Conservation (phyloP, 2,888 invertebrate genomes). For the Steinernema scapterisci region DNA sequence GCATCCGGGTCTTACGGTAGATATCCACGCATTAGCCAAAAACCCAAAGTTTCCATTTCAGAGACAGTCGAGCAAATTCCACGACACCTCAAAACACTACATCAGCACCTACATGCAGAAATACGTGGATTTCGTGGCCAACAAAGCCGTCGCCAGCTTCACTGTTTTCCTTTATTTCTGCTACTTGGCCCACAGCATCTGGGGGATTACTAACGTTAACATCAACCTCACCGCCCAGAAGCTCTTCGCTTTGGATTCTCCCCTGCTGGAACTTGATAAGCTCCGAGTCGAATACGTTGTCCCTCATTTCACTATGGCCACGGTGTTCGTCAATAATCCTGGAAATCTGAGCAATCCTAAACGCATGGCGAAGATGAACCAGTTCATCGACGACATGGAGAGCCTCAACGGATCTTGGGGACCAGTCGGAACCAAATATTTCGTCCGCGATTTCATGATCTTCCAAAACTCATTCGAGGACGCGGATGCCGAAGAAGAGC, state of each 20-base stretch:
- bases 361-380: constrained; percentile 53
- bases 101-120: constrained; percentile 53
- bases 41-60: constrained; percentile 38
- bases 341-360: constrained; percentile 54
- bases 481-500: constrained; percentile 47
- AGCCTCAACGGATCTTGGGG: constrained; percentile 54
- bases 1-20: constrained; percentile 1
- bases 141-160: constrained; percentile 51
- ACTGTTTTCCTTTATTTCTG: constrained; percentile 55
- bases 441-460: constrained; percentile 60
- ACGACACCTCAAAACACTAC: constrained; percentile 63
- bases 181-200: constrained; percentile 59
- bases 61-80: constrained; percentile 65
- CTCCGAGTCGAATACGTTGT: constrained; percentile 61
- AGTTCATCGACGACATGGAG: constrained; percentile 63
- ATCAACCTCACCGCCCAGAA: constrained; percentile 64
- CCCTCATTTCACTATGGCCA: constrained; percentile 59
- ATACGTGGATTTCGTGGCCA: constrained; percentile 50
- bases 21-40: not conserved
- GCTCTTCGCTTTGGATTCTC: constrained; percentile 62
- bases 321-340: constrained; percentile 55
- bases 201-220: constrained; percentile 62
- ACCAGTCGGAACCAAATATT: constrained; percentile 59
- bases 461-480: constrained; percentile 54
- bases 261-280: constrained; percentile 59